phyloP scores from a whole-genome alignment of 1,140 invertebrate species.

The Pectinophora gossypiella region DNA sequence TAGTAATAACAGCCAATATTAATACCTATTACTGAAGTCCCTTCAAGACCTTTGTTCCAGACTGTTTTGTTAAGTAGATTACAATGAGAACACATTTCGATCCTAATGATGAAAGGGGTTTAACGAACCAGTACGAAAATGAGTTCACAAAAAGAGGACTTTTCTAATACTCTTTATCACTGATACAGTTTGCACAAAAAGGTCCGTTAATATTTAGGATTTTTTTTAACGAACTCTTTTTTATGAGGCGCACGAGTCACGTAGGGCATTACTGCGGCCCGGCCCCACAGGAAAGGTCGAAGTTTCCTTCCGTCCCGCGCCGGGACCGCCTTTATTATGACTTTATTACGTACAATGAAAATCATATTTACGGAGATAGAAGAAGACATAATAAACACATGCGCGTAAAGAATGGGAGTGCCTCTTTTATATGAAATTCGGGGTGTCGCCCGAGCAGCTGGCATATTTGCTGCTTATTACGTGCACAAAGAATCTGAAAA shows the following conservation, averaged over 20 bases:
- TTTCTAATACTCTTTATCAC: too few species aligned
- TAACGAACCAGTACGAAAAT: too few species aligned
- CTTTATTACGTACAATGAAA: conserved; percentile 54
- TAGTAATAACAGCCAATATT: background rate
- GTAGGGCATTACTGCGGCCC: conserved; percentile 16
- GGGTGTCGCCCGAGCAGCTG: conserved; percentile 25
- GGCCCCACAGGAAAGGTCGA: conserved; percentile 40
- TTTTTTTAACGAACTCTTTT: conserved; percentile 23
- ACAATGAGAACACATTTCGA: too few species aligned
- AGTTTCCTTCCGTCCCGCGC: conserved; percentile 46
- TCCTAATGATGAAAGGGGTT: too few species aligned
- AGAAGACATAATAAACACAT: conserved; percentile 47
- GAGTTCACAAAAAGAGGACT: too few species aligned
- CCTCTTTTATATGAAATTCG: conserved; percentile 21
- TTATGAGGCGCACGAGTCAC: conserved; percentile 16
- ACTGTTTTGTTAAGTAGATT: too few species aligned
- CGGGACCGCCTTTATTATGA: conserved; percentile 36
- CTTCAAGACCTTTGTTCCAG: background rate
- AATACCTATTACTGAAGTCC: background rate
- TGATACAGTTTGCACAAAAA: too few species aligned
- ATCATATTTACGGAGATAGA: conserved; percentile 47
- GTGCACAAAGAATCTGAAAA: conserved; percentile 40
- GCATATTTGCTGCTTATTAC: conserved; percentile 37
- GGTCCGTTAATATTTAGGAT: conserved; percentile 9
- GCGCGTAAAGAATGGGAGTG: conserved; percentile 34